Conservation (phyloP, 2,113 vertebrate genomes). For the Cynoglossus semilaevis region DNA sequence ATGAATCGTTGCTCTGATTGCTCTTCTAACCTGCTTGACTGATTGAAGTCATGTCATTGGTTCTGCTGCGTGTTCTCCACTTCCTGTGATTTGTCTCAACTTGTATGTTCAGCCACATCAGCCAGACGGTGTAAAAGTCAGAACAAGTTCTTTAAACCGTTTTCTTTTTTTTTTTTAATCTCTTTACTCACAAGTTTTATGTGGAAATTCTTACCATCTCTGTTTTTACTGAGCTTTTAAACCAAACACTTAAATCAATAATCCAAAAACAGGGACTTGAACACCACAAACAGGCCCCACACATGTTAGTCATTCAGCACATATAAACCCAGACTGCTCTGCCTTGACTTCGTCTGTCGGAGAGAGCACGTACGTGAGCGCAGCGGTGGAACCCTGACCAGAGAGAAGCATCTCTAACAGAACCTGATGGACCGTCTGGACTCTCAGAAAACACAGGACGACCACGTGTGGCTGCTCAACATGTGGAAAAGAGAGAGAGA, state of each 20-base stretch:
- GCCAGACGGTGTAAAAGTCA: background rate
- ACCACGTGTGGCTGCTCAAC: background rate
- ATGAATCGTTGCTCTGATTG: too few species aligned
- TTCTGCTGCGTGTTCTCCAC: background rate
- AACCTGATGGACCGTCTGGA: constrained; percentile 5
- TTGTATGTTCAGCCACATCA: too few species aligned
- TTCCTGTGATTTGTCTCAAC: background rate
- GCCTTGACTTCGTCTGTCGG: constrained; percentile 23
- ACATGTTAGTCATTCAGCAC: constrained; percentile 10
- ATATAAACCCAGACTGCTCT: too few species aligned
- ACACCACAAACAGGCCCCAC: constrained; percentile 14
- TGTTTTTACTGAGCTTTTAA: constrained; percentile 11
- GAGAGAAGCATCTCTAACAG: constrained; percentile 8
- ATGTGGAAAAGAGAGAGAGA: background rate
- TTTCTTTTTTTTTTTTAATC: too few species aligned
- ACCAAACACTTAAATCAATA: constrained; percentile 2
- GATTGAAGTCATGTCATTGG: too few species aligned
- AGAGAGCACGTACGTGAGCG: background rate
- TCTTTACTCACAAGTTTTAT: background rate
- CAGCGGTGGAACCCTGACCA: constrained; percentile 14
- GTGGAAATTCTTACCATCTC: constrained; percentile 9
- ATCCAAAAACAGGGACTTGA: constrained; percentile 20
- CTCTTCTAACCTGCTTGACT: too few species aligned
- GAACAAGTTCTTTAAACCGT: background rate
- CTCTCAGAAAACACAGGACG: background rate